phyloP scores from a whole-genome alignment of 2,113 vertebrate species.

The Crocuta crocuta region DNA sequence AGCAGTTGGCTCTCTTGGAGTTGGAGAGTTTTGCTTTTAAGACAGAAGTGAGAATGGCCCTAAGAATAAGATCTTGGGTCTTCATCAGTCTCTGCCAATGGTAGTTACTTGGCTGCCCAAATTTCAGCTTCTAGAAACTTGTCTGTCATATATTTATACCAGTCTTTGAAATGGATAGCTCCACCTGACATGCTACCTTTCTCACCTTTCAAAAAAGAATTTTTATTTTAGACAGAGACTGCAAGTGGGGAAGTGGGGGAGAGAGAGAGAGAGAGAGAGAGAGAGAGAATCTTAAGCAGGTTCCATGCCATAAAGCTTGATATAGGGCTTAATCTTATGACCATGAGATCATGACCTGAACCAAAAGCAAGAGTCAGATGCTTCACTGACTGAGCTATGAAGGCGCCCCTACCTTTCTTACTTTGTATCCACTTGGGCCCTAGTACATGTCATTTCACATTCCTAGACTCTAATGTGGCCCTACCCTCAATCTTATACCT shows the following conservation, averaged over 20 bases:
- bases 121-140: not conserved
- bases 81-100: not conserved
- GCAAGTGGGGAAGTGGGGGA: too few species aligned
- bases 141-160: not conserved
- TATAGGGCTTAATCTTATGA: too few species aligned
- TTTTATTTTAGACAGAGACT: too few species aligned
- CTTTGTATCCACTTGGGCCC: not conserved
- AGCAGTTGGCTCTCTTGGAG: not conserved
- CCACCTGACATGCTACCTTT: not conserved
- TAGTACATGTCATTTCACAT: not conserved
- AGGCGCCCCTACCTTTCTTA: too few species aligned
- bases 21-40: not conserved
- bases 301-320: too few species aligned
- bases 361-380: too few species aligned
- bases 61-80: not conserved
- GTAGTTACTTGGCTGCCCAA: not conserved
- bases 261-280: too few species aligned
- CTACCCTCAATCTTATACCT: accelerated
- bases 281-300: too few species aligned
- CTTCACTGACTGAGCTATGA: too few species aligned
- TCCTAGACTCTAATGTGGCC: not conserved
- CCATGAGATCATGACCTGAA: too few species aligned
- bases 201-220: too few species aligned
- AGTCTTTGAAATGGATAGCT: not conserved
- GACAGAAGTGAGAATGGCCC: not conserved